Evolutionary conservation across 2,888 invertebrate species (phyloP).

Genomic region (Thera obeliscata): DNA sequence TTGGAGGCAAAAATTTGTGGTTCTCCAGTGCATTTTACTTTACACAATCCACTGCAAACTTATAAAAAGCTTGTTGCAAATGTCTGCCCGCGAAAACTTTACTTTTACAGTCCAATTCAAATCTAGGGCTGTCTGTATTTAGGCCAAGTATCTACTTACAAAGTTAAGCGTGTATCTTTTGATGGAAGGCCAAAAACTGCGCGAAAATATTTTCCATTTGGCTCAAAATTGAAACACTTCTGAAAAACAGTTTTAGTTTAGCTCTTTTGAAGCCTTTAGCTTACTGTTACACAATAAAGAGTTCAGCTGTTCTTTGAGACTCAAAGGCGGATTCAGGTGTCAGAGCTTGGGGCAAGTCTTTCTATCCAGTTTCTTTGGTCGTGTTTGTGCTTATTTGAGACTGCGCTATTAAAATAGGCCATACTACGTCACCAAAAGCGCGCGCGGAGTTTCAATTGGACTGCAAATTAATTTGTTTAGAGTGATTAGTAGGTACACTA

Average conservation of each 20-base stretch:
- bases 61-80: not conserved
- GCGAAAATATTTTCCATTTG: slow-evolving; percentile 10
- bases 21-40: not conserved
- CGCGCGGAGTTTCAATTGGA: too few relatives aligned
- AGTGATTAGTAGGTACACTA: too few relatives aligned
- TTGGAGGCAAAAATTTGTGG: not conserved
- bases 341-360: slow-evolving; percentile 1
- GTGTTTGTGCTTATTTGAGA: not conserved
- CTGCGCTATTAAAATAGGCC: not conserved
- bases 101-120: slow-evolving; percentile 13
- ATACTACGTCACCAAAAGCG: not conserved
- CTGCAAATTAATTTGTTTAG: too few relatives aligned
- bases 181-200: slow-evolving; percentile 19
- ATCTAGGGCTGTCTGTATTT: slow-evolving; percentile 11
- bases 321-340: not conserved
- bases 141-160: slow-evolving; percentile 12
- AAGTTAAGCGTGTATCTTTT: slow-evolving; percentile 20
- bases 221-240: slow-evolving; percentile 12
- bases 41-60: not conserved
- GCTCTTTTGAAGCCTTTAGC: slow-evolving; percentile 27
- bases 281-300: slow-evolving; percentile 25
- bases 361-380: not conserved
- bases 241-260: slow-evolving; percentile 26
- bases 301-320: slow-evolving; percentile 13
- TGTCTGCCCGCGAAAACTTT: not conserved